Evolutionary conservation across 2,113 vertebrate species (phyloP), one percentile per base, ranked within the genome.

Genomic region (Ammodytes dubius): DNA sequence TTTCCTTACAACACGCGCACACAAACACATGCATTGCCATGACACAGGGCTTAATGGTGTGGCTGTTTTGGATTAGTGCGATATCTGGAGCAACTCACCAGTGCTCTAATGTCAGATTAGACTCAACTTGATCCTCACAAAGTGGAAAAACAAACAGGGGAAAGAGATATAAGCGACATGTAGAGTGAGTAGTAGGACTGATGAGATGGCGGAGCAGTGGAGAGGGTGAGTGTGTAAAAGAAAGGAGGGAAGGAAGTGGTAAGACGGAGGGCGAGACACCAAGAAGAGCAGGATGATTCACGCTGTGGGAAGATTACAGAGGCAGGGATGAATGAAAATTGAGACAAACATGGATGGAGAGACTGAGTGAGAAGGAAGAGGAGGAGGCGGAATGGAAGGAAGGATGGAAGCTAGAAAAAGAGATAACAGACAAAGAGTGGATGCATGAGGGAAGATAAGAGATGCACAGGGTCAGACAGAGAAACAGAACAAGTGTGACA

Each of bases 221-320:
- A 67, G 53, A 52, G 15, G 56, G 10, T 19, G 52, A 49, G 42
- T 45, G 74, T 69, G 50, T 70, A 5, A 74, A 52, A 37, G 37
- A 27, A 46, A 46, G 65, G 47, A 63, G 59, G 61, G 60, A 8
- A 49, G 10, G 54, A 61, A 46, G 13, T 53, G 49, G 54, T 35
- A 14, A 74, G 46, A 27, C 13, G 4, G 40, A 77, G 79, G 63
- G 71, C 65, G 72, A 72, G 73, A 82, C 49, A 56, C 12, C 45
- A 72, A 47, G 59, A 42, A 12, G 59, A 70, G 78, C n/a, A 4
- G 45, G 54, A 84, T 81, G 88, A 90, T 78, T 88, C 84, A 88
- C 69, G 54, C 71, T 71, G 83, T 86, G 87, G 87, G 79, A 86
- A 75, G 89, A 89, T 89, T 74, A 85, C 84, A 81, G 61, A 74